phyloP scores from a whole-genome alignment of 1,140 invertebrate genomes.

The Gonatopus flavifemur region DNA sequence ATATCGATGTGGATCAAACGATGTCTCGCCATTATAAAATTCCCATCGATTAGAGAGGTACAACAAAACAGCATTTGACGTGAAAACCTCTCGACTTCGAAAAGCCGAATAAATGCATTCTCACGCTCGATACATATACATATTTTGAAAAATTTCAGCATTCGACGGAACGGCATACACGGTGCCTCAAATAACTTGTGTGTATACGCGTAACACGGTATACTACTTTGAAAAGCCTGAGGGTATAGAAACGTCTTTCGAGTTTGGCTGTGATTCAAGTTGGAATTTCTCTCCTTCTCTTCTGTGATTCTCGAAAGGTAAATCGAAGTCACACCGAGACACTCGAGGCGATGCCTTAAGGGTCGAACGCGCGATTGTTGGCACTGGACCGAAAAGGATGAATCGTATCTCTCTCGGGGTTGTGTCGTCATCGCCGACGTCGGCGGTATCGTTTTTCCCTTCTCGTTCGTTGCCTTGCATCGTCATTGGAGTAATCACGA shows the following conservation, averaged over 20 bases:
- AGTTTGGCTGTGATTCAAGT: slow-evolving; percentile 18
- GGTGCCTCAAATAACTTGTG: too few relatives aligned
- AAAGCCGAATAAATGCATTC: too few relatives aligned
- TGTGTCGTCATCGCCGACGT: slow-evolving; percentile 5
- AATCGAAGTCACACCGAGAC: slow-evolving; percentile 22
- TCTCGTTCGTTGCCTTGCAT: slow-evolving; percentile 3
- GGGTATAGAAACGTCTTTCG: slow-evolving; percentile 9
- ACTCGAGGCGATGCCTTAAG: slow-evolving; percentile 18
- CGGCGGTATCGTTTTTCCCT: background rate
- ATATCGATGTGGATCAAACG: too few relatives aligned
- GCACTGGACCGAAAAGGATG: slow-evolving; percentile 22
- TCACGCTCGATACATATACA: too few relatives aligned
- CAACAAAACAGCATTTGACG: too few relatives aligned
- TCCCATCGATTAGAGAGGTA: too few relatives aligned
- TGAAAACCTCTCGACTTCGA: too few relatives aligned
- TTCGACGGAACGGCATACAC: too few relatives aligned
- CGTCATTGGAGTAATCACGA: slow-evolving; percentile 1
- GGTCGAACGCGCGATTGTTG: slow-evolving; percentile 11
- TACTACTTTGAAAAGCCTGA: too few relatives aligned
- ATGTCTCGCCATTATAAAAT: too few relatives aligned
- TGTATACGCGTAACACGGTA: too few relatives aligned
- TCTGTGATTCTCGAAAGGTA: slow-evolving; percentile 1
- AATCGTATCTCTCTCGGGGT: slow-evolving; percentile 25
- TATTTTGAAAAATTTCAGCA: too few relatives aligned
- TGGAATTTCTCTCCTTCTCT: background rate